Evolutionary conservation across 2,888 invertebrate species (phyloP), one percentile per base, ranked within the genome.

Genomic region (Elaeidobius kamerunicus): DNA sequence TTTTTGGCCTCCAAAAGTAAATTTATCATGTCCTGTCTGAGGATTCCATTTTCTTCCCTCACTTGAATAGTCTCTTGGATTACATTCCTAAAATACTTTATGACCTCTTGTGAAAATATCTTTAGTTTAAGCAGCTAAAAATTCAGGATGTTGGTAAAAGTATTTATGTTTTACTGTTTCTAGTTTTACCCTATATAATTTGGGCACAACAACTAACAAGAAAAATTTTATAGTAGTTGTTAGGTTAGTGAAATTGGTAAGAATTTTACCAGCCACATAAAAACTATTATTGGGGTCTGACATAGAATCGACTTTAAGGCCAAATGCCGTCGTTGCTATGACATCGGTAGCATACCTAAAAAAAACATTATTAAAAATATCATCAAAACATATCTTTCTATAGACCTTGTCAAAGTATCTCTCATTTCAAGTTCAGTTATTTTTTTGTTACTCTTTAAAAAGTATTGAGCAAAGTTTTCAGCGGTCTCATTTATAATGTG

Each of bases 1-100:
- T 75, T 75, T 42, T 73, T 75, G 4, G 78, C 77, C 61, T 80
- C 76, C 72, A 80, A 73, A 1, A 80, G 65, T 11, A 80, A 60
- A 45, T 81, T 75, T 14, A 81, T 76, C 77, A 80, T 78, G 47
- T 67, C 67, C 2, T 61, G 63, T 39, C 65, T 40, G 3, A 63
- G 45, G 41, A 65, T 63, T 4, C 56, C 54, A 20, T 63, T 57
- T 43, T 63, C 53, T 54, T 65, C 61, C 19, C 66, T 54, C 12
- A 42, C 38, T 49, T 55, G 56, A 19, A 66, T 60, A 1, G 59
- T 64, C 19, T 56, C 49, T 15, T 49, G 32, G 2, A 66, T 58
- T 1, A 64, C 11, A 7, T 51, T 54, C 20, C 49, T 52, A 28
- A 67, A 65, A 30, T 27, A 51, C 9, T 15, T 11, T 36, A 19